A percentile compares a stretch with the other conserved stretches of the same genome.
Evolutionary conservation across 64 coral and sea anemone species (phyloP).

Genomic region (Anthopleura sola): DNA sequence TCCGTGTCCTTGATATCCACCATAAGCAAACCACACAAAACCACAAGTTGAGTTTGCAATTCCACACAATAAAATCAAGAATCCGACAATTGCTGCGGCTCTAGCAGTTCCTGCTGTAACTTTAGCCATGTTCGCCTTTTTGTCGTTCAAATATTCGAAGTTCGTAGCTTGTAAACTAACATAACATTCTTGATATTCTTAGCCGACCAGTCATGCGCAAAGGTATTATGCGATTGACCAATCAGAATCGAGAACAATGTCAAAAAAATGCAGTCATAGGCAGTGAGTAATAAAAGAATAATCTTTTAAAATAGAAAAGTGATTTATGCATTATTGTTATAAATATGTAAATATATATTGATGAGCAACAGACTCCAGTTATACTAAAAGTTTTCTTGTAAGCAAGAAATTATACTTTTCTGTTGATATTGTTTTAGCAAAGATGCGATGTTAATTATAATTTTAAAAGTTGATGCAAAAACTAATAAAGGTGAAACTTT

Average conservation of each 20-base stretch:
- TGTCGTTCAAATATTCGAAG: constrained; percentile 11
- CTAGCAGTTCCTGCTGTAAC: not conserved
- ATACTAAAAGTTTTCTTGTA: too few species aligned
- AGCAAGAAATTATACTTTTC: too few species aligned
- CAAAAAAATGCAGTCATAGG: constrained; percentile 2
- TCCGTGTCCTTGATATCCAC: constrained; percentile 21
- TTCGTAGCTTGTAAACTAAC: not conserved
- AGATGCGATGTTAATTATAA: too few species aligned
- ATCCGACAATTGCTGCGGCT: not conserved
- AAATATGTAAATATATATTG: not conserved
- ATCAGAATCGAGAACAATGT: not conserved
- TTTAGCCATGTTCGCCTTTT: constrained; percentile 22
- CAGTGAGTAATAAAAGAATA: constrained; percentile 11
- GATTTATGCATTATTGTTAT: not conserved
- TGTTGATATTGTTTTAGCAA: too few species aligned
- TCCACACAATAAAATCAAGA: constrained; percentile 6
- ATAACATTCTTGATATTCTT: constrained; percentile 15
- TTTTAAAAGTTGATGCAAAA: too few species aligned
- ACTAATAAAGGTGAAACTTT: too few species aligned
- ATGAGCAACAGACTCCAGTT: not conserved
- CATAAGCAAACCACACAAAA: not conserved
- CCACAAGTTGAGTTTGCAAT: constrained; percentile 9
- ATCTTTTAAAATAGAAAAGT: not conserved
- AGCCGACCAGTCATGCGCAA: constrained; percentile 12
- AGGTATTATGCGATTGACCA: not conserved